Evolutionary conservation across 2,888 invertebrate genomes (phyloP).

Genomic region (Oscheius onirici): DNA sequence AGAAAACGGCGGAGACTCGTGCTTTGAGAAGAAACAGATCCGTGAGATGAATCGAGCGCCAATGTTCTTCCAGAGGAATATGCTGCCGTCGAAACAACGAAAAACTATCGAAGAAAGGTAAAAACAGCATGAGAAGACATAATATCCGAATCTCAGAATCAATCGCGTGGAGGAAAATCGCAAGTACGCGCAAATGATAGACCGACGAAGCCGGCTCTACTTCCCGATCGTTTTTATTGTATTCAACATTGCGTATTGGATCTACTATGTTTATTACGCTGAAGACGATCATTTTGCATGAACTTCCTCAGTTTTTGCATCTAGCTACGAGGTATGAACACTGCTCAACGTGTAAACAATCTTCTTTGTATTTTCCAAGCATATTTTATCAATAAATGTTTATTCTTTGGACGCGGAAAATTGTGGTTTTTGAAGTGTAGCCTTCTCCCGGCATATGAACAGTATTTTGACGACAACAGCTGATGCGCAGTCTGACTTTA

Average conservation of each 20-base stretch:
- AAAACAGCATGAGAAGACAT: background rate
- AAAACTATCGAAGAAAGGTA: conserved; percentile 58
- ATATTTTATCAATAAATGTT: too few relatives aligned
- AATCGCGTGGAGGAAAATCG: conserved; percentile 58
- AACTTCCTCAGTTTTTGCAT: background rate
- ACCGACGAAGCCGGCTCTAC: conserved; percentile 54
- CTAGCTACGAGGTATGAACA: background rate
- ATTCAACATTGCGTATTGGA: conserved; percentile 66
- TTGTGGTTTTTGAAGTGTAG: too few relatives aligned
- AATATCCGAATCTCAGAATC: conserved; percentile 38
- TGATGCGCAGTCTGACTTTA: too few relatives aligned
- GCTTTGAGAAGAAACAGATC: conserved; percentile 55
- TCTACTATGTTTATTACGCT: conserved; percentile 59
- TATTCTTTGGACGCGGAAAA: too few relatives aligned
- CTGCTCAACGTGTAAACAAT: too few relatives aligned
- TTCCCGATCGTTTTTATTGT: conserved; percentile 65
- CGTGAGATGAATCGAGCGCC: conserved; percentile 56
- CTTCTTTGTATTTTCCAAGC: too few relatives aligned
- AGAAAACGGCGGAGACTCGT: conserved; percentile 39
- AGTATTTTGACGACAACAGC: too few relatives aligned
- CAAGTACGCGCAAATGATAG: conserved; percentile 59
- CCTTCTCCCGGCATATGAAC: too few relatives aligned
- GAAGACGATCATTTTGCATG: conserved; percentile 35
- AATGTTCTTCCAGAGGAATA: conserved; percentile 45
- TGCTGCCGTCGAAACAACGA: conserved; percentile 50